Evolutionary conservation across 2,888 invertebrate genomes (phyloP).

Genomic region (Heliconius cydno): DNA sequence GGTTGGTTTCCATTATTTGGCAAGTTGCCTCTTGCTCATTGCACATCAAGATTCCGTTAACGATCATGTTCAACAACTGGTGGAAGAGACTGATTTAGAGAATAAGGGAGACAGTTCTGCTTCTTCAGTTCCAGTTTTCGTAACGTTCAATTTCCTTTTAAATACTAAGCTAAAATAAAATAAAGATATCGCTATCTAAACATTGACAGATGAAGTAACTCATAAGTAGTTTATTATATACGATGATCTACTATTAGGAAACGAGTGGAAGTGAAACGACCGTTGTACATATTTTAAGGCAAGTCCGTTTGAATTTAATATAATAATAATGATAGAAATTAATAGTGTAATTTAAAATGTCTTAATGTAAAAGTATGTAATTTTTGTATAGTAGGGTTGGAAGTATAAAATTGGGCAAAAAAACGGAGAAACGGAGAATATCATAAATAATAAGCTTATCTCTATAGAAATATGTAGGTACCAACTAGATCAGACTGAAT

Average conservation of each 20-base stretch:
- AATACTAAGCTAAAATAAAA: constrained; percentile 48
- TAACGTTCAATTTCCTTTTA: constrained; percentile 53
- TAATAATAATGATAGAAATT: background rate
- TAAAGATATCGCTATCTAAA: constrained; percentile 49
- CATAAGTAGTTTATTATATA: constrained; percentile 58
- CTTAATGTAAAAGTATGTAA: background rate
- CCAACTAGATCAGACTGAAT: constrained; percentile 39
- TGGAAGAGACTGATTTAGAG: constrained; percentile 62
- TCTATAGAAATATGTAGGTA: constrained; percentile 18
- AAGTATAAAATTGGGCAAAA: background rate
- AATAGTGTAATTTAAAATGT: background rate
- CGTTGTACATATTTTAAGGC: background rate
- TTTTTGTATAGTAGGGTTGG: background rate
- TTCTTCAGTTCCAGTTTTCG: constrained; percentile 60
- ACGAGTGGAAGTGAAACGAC: constrained; percentile 5
- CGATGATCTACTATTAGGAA: constrained; percentile 63
- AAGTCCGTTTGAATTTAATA: background rate
- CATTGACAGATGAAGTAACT: constrained; percentile 62
- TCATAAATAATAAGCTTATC: constrained; percentile 32
- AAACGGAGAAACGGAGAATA: background rate
- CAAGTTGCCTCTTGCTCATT: constrained; percentile 74
- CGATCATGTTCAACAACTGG: constrained; percentile 64
- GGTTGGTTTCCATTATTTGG: constrained; percentile 77
- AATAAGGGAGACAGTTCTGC: constrained; percentile 62
- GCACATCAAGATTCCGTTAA: constrained; percentile 65